Percentiles rank a stretch among this genome's conserved stretches.
Conservation (phyloP, 1,140 invertebrate genomes). For the Megathymus violae region DNA sequence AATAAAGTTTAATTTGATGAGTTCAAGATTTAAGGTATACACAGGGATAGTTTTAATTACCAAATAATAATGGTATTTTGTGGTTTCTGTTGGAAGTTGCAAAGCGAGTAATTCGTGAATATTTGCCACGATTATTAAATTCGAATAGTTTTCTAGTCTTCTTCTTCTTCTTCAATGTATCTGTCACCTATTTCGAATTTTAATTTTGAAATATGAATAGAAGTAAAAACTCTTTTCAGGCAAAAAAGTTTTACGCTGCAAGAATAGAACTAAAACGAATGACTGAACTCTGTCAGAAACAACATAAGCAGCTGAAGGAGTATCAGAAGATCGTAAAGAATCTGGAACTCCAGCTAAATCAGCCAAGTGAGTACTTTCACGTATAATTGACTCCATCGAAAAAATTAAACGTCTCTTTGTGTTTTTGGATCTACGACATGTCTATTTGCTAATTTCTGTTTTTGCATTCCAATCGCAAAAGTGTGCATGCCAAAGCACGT, state of each 20-base stretch:
- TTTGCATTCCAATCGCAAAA: too few species aligned
- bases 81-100: background rate
- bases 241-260: conserved; percentile 73
- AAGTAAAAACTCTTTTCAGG: conserved; percentile 44
- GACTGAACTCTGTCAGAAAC: conserved; percentile 71
- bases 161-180: too few species aligned
- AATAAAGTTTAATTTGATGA: background rate
- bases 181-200: too few species aligned
- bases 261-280: conserved; percentile 71
- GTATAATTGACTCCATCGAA: too few species aligned
- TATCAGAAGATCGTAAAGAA: conserved; percentile 70
- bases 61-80: background rate
- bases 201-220: too few species aligned
- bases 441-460: too few species aligned
- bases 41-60: background rate
- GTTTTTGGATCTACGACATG: too few species aligned
- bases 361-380: conserved; percentile 61
- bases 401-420: too few species aligned
- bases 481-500: too few species aligned
- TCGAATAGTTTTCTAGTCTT: too few species aligned
- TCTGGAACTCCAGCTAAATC: conserved; percentile 60
- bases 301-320: conserved; percentile 71
- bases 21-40: background rate
- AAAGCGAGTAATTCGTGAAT: too few species aligned
- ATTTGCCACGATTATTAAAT: too few species aligned